Evolutionary conservation across 2,797 vertebrate genomes (phyloP).

Genomic region (Aplochiton taeniatus): DNA sequence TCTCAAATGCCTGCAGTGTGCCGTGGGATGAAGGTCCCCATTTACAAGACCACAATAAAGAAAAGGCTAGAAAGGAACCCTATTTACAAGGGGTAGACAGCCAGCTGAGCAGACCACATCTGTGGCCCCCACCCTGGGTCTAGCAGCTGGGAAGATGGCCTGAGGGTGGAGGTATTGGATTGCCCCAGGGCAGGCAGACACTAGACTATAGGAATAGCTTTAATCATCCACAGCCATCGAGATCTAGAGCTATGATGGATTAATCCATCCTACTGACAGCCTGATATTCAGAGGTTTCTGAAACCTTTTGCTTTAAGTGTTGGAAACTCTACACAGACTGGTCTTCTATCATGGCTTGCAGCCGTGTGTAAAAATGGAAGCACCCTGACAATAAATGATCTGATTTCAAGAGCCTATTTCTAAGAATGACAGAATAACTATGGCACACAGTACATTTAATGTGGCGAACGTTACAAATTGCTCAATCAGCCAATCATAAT

Average conservation of each 20-base stretch:
- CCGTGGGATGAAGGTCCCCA: too few relatives aligned
- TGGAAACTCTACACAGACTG: slow-evolving; percentile 17
- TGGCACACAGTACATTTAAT: too few relatives aligned
- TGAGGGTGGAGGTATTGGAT: slow-evolving; percentile 53
- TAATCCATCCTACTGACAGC: slow-evolving; percentile 59
- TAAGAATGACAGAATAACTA: too few relatives aligned
- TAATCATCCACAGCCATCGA: slow-evolving; percentile 66
- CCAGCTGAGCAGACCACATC: neutral
- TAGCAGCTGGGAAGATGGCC: slow-evolving; percentile 9
- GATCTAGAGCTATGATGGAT: slow-evolving; percentile 38
- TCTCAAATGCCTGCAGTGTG: too few relatives aligned
- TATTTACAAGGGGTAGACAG: too few relatives aligned
- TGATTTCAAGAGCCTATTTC: too few relatives aligned
- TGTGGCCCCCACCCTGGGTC: slow-evolving; percentile 24
- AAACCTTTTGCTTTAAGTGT: slow-evolving; percentile 25
- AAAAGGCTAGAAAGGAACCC: too few relatives aligned
- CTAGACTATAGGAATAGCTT: slow-evolving; percentile 52
- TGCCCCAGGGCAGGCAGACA: slow-evolving; percentile 55
- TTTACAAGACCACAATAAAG: too few relatives aligned
- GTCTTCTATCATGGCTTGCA: neutral
- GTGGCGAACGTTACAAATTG: too few relatives aligned
- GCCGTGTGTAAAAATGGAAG: too few relatives aligned
- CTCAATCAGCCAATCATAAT: too few relatives aligned
- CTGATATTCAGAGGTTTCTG: slow-evolving; percentile 49
- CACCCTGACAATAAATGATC: too few relatives aligned